Evolutionary conservation across 2,888 invertebrate genomes (phyloP).

Genomic region (Octodonta nipae): DNA sequence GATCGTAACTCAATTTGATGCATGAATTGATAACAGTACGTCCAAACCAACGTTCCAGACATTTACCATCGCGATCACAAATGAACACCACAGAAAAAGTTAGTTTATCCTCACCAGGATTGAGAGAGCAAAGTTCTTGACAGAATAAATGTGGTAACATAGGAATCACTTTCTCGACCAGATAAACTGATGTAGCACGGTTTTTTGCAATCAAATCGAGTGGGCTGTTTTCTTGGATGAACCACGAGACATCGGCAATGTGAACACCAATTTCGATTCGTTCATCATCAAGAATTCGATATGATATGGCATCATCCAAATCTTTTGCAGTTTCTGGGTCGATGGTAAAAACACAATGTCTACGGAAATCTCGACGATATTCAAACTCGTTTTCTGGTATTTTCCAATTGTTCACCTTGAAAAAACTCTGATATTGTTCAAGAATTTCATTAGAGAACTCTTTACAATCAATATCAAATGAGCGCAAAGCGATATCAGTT

Average conservation of each 20-base stretch:
- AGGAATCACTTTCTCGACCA: conserved; percentile 78
- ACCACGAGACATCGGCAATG: conserved; percentile 86
- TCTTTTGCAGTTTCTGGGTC: conserved; percentile 86
- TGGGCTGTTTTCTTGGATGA: conserved; percentile 55
- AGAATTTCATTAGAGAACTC: too few relatives aligned
- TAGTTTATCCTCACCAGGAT: conserved; percentile 64
- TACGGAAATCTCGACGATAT: conserved; percentile 49
- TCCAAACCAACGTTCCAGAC: conserved; percentile 53
- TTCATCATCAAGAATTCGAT: too few relatives aligned
- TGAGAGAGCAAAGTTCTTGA: conserved; percentile 75
- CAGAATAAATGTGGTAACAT: conserved; percentile 86
- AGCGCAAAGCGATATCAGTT: too few relatives aligned
- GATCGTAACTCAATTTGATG: conserved; percentile 77
- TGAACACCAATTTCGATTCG: conserved; percentile 80
- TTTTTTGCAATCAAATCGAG: conserved; percentile 63
- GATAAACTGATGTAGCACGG: conserved; percentile 80
- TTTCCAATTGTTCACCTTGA: too few relatives aligned
- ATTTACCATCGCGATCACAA: conserved; percentile 56
- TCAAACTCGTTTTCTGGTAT: conserved; percentile 39
- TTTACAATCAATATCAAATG: too few relatives aligned
- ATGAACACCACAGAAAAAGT: conserved; percentile 88
- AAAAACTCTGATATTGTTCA: too few relatives aligned
- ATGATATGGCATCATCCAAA: conserved; percentile 87
- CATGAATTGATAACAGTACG: conserved; percentile 78
- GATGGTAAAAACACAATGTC: conserved; percentile 79